Evolutionary conservation across 2,113 vertebrate species (phyloP), one percentile per base, ranked within the genome.

Genomic region (Daboia siamensis): DNA sequence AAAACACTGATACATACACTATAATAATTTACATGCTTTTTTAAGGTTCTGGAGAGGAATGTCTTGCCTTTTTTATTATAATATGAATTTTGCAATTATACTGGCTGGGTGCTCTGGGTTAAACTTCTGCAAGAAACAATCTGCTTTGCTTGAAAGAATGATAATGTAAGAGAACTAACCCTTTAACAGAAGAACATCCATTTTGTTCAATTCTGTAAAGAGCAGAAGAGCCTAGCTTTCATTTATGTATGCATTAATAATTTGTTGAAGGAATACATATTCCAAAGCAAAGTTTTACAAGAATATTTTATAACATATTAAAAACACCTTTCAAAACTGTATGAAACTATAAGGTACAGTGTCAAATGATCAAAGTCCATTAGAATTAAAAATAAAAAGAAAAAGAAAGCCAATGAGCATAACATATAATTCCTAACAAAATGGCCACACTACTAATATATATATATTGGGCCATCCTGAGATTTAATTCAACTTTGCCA

Each of bases 11-110:
- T 0, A 1, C 51, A 0, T 46, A 64, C 80, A 0, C 39, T 84
- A 7, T 91, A 13, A 51, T 92, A 91, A 44, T 92, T 51, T 95
- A 95, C 51, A 89, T 5, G 23, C n/a, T 26, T 9, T 92, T 91
- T 5, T 93, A 3, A 91, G 48, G 1, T 92, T 4, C 88, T 69
- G 15, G 89, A 8, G 87, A 5, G 5, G 85, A 89, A 51, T 46
- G 44, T 11, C 8, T 21, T 8, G 10, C 9, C 51, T 23, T 51
- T 61, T 33, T 8, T 9, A 86, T 33, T 8, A n/a, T 5, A 56
- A 69, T 33, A 26, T 24, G 12, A 26, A 11, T 46, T 87, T 52
- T 91, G 11, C 1, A 33, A 24, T 44, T 20, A 86, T 2, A 80
- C 15, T 80, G 69, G 13, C 3, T 33, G 13, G 15, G 15, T 80